These are phyloP conservation scores for Eriocheir sinensis DNA, from an alignment of 1,140 invertebrate genomes.

Conservation along the genomic window DNA sequence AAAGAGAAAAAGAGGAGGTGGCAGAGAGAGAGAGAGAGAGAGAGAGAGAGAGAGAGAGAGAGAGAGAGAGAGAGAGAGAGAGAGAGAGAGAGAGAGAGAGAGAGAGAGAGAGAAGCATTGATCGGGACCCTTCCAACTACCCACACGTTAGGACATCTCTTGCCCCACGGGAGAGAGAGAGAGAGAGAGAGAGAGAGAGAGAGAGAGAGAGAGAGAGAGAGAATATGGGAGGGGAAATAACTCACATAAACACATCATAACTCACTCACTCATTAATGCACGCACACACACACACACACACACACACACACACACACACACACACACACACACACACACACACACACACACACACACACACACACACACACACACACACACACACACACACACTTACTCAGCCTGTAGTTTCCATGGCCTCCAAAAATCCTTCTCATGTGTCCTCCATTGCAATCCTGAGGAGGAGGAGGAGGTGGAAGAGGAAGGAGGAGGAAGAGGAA, in stretches of 20 bases:
- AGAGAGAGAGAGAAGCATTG: too few species aligned
- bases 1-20: background rate
- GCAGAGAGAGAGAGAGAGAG: background rate
- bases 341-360: too few species aligned
- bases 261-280: background rate
- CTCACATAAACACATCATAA: background rate
- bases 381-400: background rate
- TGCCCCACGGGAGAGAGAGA: too few species aligned
- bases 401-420: background rate
- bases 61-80: background rate
- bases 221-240: background rate
- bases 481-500: too few species aligned
- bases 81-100: background rate
- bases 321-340: background rate
- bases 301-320: conserved; percentile 14
- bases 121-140: too few species aligned
- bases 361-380: too few species aligned
- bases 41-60: background rate
- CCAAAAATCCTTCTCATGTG: background rate
- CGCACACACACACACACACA: conserved; percentile 4
- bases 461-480: too few species aligned
- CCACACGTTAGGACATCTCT: too few species aligned
- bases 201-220: conserved; percentile 6
- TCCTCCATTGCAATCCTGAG: background rate
- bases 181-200: conserved; percentile 11